These are phyloP conservation scores for Callyntrura sp. DNA, from an alignment of 2,888 invertebrate species.

Conservation along the genomic window DNA sequence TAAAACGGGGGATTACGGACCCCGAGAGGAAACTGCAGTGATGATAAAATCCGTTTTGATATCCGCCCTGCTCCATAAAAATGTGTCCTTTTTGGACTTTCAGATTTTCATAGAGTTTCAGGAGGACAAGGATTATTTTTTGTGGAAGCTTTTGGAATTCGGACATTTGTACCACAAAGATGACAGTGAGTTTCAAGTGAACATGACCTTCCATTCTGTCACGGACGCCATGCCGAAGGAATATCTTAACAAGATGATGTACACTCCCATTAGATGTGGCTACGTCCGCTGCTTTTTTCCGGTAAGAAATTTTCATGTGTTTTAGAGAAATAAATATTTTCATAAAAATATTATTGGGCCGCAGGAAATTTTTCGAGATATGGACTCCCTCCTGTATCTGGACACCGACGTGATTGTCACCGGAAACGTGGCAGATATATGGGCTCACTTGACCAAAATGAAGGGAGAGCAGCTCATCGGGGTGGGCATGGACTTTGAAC, in stretches of 20 bases:
- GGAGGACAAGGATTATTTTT: not conserved
- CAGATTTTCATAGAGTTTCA: not conserved
- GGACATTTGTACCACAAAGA: not conserved
- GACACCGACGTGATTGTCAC: slow-evolving; percentile 44
- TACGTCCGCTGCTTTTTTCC: not conserved
- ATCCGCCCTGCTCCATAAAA: not conserved
- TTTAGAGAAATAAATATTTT: not conserved
- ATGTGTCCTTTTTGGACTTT: not conserved
- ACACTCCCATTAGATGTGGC: not conserved
- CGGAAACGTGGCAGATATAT: slow-evolving; percentile 19
- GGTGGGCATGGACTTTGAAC: not conserved
- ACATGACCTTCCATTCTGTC: not conserved
- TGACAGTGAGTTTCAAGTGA: not conserved
- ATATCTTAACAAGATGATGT: not conserved
- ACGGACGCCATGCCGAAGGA: not conserved
- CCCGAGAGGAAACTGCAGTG: not conserved
- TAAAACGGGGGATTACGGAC: not conserved
- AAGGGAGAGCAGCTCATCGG: not conserved
- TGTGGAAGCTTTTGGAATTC: not conserved
- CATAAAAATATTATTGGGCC: not conserved
- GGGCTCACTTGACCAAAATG: slow-evolving; percentile 25
- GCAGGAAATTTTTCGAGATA: not conserved
- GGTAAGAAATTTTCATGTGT: too few species aligned
- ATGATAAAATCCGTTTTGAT: not conserved
- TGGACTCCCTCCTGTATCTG: not conserved